Evolutionary conservation across 2,113 vertebrate genomes (phyloP).

Genomic region (Acrocephalus kingi): DNA sequence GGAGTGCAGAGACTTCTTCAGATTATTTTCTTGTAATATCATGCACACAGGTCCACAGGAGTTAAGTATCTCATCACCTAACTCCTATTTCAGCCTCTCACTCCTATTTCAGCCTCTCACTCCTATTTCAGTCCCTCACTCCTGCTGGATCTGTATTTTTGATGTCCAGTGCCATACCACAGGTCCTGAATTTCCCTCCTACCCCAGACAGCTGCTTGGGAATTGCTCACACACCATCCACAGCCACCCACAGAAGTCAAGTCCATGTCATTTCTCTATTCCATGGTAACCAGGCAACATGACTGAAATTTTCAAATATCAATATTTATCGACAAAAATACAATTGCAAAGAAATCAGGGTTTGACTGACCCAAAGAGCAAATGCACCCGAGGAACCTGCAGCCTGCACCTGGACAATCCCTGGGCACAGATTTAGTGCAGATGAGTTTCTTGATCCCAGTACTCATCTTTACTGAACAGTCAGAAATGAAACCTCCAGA

Average conservation of each 20-base stretch:
- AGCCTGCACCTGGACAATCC: fast-evolving
- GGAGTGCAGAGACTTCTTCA: not conserved
- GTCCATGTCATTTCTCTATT: not conserved
- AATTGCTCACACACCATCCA: not conserved
- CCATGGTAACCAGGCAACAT: not conserved
- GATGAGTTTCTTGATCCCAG: not conserved
- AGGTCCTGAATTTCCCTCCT: not conserved
- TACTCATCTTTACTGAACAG: not conserved
- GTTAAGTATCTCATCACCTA: not conserved
- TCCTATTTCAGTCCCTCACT: not conserved
- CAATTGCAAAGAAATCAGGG: not conserved
- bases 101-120: not conserved
- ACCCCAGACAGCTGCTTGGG: not conserved
- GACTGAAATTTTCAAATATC: not conserved
- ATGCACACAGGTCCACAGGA: not conserved
- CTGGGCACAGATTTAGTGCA: not conserved
- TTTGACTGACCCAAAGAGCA: not conserved
- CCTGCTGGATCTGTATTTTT: not conserved
- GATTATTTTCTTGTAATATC: not conserved
- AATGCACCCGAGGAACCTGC: fast-evolving
- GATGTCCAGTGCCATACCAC: not conserved
- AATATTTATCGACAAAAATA: not conserved
- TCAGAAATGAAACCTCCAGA: not conserved
- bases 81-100: not conserved
- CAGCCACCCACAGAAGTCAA: not conserved